phyloP scores from a whole-genome alignment of 2,888 invertebrate genomes.

The Phorcus lineatus region DNA sequence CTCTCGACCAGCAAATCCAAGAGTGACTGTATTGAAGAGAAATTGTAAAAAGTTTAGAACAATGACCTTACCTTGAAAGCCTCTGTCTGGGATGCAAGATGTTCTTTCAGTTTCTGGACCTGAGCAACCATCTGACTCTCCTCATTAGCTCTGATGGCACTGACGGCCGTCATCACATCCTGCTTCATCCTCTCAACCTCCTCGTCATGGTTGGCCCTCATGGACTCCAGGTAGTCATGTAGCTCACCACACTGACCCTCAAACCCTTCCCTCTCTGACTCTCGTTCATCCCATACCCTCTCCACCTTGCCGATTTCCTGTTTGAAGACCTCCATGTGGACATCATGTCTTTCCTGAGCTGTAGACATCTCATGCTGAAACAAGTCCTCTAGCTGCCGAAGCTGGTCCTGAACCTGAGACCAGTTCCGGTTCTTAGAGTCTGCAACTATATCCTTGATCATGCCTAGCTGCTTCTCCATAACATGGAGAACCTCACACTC shows the following conservation, averaged over 20 bases:
- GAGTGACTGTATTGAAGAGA: no score
- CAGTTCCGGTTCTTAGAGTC: slow-evolving; percentile 24
- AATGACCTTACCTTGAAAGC: slow-evolving; percentile 54
- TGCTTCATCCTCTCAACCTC: slow-evolving; percentile 72
- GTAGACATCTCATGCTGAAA: slow-evolving; percentile 61
- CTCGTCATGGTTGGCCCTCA: slow-evolving; percentile 74
- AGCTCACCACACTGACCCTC: slow-evolving; percentile 52
- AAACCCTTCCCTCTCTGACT: slow-evolving; percentile 62
- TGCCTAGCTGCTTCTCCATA: slow-evolving; percentile 58
- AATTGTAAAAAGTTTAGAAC: no score
- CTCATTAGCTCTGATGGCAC: slow-evolving; percentile 68
- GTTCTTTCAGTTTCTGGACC: slow-evolving; percentile 55
- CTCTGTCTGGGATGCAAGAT: slow-evolving; percentile 59
- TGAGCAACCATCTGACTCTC: slow-evolving; percentile 58
- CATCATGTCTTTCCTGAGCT: slow-evolving; percentile 63
- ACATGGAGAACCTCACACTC: slow-evolving; percentile 63
- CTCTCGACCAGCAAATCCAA: no score
- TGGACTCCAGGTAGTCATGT: slow-evolving; percentile 61
- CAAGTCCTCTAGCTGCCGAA: slow-evolving; percentile 58
- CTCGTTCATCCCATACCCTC: slow-evolving; percentile 59
- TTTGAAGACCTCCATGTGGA: slow-evolving; percentile 63
- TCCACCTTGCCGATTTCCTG: slow-evolving; percentile 61
- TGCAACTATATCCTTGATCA: slow-evolving; percentile 41
- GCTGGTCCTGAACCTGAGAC: slow-evolving; percentile 50
- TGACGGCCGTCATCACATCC: slow-evolving; percentile 76